Base-by-base conservation (phyloP, 2,888 invertebrate genomes). In the Andrena chrysosceles region DNA sequence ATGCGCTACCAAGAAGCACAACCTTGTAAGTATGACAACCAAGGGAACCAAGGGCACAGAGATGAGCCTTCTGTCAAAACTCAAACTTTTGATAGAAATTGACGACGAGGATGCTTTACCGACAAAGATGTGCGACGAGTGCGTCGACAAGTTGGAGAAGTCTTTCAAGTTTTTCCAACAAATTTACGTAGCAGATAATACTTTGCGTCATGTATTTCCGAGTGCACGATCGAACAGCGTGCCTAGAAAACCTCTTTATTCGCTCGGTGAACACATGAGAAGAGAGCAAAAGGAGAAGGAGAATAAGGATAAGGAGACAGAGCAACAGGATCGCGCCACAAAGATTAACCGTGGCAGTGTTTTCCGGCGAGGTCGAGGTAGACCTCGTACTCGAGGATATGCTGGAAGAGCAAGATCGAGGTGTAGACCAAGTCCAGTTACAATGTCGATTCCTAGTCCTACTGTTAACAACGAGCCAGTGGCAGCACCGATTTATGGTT, bases 111-210 rank as follows among this genome's bases (percentile, higher is more conserved):
- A 87, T 52, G 77, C 74, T 10, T 64, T 87, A 29, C 87, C 87
- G 0, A 72, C 82, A 35, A 87, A 81, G 10, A 87, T 87, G 86
- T 87, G 87, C 54, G 74, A 78, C 23, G 84, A 87, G 4, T 87
- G 87, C 31, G 81, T 86, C 2, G 70, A 68, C 16, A 87, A 87
- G n/a, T 62, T 87, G 23, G 87, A 87, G 35, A 86, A 85, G 29
- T 86, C 86, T 5, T 87, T 85, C 48, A 83, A 86, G 63, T 87
- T 86, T 64, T 87, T 87, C 49, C 87, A 87, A 73, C 87, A 87
- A 70, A 87, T 87, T 59, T 87, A 87, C n/a, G 69, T 86, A n/a
- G 87, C 87, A 0, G 87, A 87, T 13, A 87, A 87, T 64, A 77
- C 86, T 1, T 54, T 87, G 66, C 84, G 87, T 2, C 84, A 81